Evolutionary conservation across 2,888 invertebrate genomes (phyloP), one percentile per base, ranked within the genome.

Genomic region (Poecilus cupreus): DNA sequence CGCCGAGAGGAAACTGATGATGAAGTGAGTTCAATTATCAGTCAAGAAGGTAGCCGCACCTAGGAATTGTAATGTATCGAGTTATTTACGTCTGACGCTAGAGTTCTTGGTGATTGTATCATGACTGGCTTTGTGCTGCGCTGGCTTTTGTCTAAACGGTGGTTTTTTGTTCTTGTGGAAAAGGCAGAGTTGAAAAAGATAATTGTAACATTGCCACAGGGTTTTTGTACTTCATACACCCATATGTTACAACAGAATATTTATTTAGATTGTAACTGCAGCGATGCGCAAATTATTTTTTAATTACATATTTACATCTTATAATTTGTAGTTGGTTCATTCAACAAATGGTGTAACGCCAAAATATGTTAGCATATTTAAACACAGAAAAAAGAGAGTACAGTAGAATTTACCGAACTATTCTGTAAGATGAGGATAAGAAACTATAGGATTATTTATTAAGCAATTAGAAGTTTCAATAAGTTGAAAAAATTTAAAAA

Each of bases 51-150:
- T n/a, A n/a, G n/a, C 64, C 64, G 11, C 64, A 37, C 64, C 64
- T 16, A 32, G 46, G n/a, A 13, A 46, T 51, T 51, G 51, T 51
- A 51, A 51, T 13, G 3, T n/a, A 51, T 5, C 13, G 11, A 51
- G 11, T 51, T 51, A 51, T 18, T n/a, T 6, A 51, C n/a, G n/a
- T 13, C n/a, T 10, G 3, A 46, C 3, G 26, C n/a, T n/a, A n/a
- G 18, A 16, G 64, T 16, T 68, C 39, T 32, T 68, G 24, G 64
- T 68, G 64, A 68, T 68, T 68, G 64, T 68, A 68, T 16, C 32
- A 68, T 37, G 37, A 68, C 32, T 68, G 16, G 60, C 26, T n/a
- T 32, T 32, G 32, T 32, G 32, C 32, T 32, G 32, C 5, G 32
- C 4, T 32, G 32, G 32, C 32, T 13, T 43, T 43, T 43, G 43